Percentiles rank a stretch among this genome's conserved stretches.
These are phyloP conservation scores for Uria lomvia DNA, from an alignment of 2,113 vertebrate species.

Conservation along the genomic window DNA sequence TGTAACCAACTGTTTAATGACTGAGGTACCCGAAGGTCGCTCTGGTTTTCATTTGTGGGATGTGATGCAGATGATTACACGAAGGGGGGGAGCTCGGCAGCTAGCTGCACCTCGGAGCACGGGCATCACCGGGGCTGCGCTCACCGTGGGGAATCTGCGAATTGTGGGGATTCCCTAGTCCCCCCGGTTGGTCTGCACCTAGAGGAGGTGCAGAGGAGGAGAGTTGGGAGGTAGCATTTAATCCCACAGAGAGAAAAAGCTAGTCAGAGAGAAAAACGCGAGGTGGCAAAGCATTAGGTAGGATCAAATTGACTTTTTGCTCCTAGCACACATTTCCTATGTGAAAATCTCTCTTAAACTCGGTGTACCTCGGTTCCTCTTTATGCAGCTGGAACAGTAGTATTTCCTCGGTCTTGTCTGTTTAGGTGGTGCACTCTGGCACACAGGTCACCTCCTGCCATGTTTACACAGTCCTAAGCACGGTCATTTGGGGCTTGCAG, in stretches of 20 bases:
- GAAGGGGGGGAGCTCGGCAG: neutral
- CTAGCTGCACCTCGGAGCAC: neutral
- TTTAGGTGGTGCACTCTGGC: neutral
- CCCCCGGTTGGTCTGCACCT: neutral
- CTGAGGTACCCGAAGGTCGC: neutral
- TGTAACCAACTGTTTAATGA: neutral
- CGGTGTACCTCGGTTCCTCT: neutral
- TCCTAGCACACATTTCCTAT: neutral
- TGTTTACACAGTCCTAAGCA: neutral
- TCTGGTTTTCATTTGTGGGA: slow-evolving; percentile 31
- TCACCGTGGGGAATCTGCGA: neutral
- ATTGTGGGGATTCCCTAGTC: neutral
- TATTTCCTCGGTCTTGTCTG: neutral
- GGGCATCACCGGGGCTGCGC: rapidly evolving
- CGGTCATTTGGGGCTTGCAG: neutral
- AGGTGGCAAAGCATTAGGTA: neutral
- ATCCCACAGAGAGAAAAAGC: neutral
- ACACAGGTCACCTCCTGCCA: neutral
- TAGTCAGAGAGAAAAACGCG: neutral
- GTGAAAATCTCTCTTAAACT: neutral
- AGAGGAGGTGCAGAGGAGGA: neutral
- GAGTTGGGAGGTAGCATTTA: neutral
- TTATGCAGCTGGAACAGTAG: neutral
- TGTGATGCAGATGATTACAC: neutral
- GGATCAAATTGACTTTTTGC: neutral